These are phyloP conservation scores for Acrocephalus scirpaceus DNA, from an alignment of 2,797 vertebrate genomes.

Conservation along the genomic window DNA sequence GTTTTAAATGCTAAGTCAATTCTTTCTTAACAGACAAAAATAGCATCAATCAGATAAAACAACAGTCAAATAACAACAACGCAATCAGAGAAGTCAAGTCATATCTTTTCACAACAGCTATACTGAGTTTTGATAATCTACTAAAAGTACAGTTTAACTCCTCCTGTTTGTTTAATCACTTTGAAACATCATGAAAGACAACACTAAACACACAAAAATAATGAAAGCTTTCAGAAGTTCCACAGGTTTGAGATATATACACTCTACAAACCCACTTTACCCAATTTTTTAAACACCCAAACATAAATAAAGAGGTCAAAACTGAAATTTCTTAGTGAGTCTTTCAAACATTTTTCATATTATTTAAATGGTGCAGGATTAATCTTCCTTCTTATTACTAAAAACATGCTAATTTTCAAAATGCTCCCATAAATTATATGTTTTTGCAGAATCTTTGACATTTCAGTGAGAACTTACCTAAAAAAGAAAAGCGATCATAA, in stretches of 20 bases:
- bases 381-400: not conserved
- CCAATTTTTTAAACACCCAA: not conserved
- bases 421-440: not conserved
- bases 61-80: not conserved
- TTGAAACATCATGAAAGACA: not conserved
- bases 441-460: not conserved
- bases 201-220: not conserved
- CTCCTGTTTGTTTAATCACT: not conserved
- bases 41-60: not conserved
- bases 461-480: not conserved
- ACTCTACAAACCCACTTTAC: not conserved
- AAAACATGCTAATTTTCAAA: not conserved
- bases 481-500: not conserved
- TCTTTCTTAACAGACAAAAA: not conserved
- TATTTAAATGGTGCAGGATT: not conserved
- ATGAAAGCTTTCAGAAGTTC: not conserved
- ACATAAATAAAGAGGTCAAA: not conserved
- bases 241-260: not conserved
- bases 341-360: not conserved
- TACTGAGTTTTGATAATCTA: not conserved
- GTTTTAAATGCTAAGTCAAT: not conserved
- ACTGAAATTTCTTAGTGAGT: not conserved
- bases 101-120: not conserved
- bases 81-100: not conserved
- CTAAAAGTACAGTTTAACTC: not conserved